A percentile compares a stretch with the other conserved stretches of the same genome.
Evolutionary conservation across 1,140 invertebrate species (phyloP).

Genomic region (Leptonema lineaticorne): DNA sequence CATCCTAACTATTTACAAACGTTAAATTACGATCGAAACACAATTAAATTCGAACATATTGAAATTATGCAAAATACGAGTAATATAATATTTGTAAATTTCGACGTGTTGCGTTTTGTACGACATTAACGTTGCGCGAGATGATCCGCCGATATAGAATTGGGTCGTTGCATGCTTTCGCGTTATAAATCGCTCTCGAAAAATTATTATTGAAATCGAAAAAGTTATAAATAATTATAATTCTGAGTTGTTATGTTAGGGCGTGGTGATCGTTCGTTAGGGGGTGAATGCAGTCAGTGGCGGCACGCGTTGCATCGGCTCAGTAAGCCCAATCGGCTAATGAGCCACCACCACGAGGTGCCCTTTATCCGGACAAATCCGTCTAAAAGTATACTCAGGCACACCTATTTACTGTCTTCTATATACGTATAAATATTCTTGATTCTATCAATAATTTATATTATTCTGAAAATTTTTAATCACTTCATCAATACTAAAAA

Average conservation of each 20-base stretch:
- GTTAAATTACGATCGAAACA: not conserved
- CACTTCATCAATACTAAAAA: no score
- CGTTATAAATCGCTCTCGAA: not conserved
- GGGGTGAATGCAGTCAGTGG: conserved; percentile 1
- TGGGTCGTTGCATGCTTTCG: not conserved
- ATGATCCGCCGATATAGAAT: no score
- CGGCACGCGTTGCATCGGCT: conserved; percentile 24
- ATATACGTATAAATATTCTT: no score
- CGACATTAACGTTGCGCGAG: no score
- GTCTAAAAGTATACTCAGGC: not conserved
- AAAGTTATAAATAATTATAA: not conserved
- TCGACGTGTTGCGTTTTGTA: not conserved
- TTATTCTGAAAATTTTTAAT: no score
- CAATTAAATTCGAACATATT: no score
- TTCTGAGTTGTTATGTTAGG: conserved; percentile 12
- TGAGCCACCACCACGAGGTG: conserved; percentile 24
- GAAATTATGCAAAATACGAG: no score
- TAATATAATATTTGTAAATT: no score
- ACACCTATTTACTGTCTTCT: not conserved
- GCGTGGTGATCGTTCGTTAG: conserved; percentile 10
- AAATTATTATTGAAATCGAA: not conserved
- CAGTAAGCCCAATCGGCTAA: conserved; percentile 39
- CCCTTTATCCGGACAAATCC: conserved; percentile 8
- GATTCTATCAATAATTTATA: no score
- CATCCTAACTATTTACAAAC: not conserved